Base-by-base conservation (phyloP, 1,140 invertebrate species). In the Drepana arcuata region DNA sequence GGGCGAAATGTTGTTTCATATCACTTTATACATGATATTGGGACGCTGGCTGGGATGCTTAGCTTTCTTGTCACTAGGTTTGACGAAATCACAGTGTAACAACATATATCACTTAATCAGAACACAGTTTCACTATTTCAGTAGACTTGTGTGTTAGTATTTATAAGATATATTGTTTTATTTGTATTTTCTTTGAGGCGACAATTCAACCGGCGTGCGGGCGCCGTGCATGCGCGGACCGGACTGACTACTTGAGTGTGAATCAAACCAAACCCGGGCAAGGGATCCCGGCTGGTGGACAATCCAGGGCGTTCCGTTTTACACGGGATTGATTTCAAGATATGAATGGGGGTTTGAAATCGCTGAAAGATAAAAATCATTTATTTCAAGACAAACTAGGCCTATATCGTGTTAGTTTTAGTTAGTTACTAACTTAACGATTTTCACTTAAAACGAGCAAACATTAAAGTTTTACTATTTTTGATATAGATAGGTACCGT, bases 1-100 rank as follows among this genome's bases (percentile, higher is more conserved):
- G 56, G 41, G 65, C 57, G 55, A 70, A 74, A 75, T 66, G 62
- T 67, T 67, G 60, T 77, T 75, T 68, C 57, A 73, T 71, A 71
- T 73, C 69, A 70, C 68, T 72, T 66, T 66, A 64, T 4, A 21
- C 9, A 26, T 10, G 2, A 26, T n/a, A 26, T 6, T 10, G 24
- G 2, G 6, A 10, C 9, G 18, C 18, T 9, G 4, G 4, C 9
- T 4, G 4, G 18, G 18, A 4, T 9, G 9, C 18, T 21, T 21
- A 5, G 4, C 4, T 21, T 21, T 21, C 18, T 5, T 21, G 9
- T 21, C 18, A 21, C 18, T 5, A 5, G 18, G 4, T 21, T 21
- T 21, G 4, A 5, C 9, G 18, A 9, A 4, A 5, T 9, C 4
- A 9, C 9, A 21, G 9, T 9, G 9, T 21, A 21, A 9, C 4